Percentiles rank a stretch among this genome's conserved stretches.
Evolutionary conservation across 1,140 invertebrate species (phyloP).

Genomic region (Drosophila pectinifera): DNA sequence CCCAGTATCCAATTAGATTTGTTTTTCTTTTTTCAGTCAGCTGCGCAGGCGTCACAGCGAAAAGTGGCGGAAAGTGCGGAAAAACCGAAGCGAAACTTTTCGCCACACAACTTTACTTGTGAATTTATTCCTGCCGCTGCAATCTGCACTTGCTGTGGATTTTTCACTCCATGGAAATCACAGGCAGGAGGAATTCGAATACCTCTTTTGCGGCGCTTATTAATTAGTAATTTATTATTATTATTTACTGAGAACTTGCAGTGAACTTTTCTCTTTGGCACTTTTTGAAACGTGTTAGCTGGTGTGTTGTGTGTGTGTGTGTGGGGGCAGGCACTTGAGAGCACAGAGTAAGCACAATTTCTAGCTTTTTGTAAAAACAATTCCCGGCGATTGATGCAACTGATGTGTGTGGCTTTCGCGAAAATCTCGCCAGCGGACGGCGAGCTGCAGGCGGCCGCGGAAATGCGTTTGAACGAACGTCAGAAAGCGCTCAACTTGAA

Average conservation of each 20-base stretch:
- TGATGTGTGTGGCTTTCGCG: slow-evolving; percentile 20
- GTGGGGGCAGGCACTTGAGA: slow-evolving; percentile 37
- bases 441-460: slow-evolving; percentile 47
- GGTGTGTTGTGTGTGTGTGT: slow-evolving; percentile 10
- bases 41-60: slow-evolving; percentile 74
- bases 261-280: slow-evolving; percentile 45
- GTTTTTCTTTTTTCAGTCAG: slow-evolving; percentile 34
- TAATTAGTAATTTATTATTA: slow-evolving; percentile 21
- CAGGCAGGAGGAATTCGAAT: slow-evolving; percentile 19
- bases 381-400: too few relatives aligned
- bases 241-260: slow-evolving; percentile 11
- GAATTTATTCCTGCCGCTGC: slow-evolving; percentile 29
- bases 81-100: slow-evolving; percentile 31
- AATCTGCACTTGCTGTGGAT: slow-evolving; percentile 38
- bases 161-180: slow-evolving; percentile 25
- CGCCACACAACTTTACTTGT: slow-evolving; percentile 32
- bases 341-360: slow-evolving; percentile 26
- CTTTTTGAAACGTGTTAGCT: slow-evolving; percentile 22
- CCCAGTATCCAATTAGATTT: slow-evolving; percentile 72
- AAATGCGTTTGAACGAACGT: slow-evolving; percentile 71
- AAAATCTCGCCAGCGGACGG: slow-evolving; percentile 21
- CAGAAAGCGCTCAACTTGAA: slow-evolving; percentile 73
- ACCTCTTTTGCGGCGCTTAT: slow-evolving; percentile 29
- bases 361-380: slow-evolving; percentile 16
- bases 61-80: slow-evolving; percentile 22